phyloP scores from a whole-genome alignment of 2,113 vertebrate species.

The Azemiops feae region DNA sequence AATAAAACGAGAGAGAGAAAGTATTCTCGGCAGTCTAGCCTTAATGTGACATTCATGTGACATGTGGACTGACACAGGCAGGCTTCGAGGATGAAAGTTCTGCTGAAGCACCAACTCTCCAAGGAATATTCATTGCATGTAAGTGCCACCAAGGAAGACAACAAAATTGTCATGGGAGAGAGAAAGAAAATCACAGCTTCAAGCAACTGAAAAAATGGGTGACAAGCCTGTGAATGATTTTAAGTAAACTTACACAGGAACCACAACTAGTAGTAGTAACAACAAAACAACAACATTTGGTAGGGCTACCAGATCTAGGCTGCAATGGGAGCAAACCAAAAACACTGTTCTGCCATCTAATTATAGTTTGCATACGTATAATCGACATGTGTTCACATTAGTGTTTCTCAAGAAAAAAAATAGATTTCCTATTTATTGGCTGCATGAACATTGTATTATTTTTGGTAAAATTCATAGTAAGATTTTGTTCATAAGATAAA shows the following conservation, averaged over 20 bases:
- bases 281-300: neutral
- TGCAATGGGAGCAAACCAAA: neutral
- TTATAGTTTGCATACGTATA: neutral
- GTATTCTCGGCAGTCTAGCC: neutral
- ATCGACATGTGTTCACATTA: neutral
- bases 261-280: neutral
- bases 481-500: neutral
- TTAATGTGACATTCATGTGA: constrained; percentile 12
- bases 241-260: neutral
- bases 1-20: neutral
- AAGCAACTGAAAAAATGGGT: constrained; percentile 10
- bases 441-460: neutral
- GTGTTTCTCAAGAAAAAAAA: neutral
- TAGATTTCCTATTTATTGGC: neutral
- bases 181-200: constrained; percentile 10
- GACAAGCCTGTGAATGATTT: constrained; percentile 5
- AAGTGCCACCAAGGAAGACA: neutral
- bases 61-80: constrained; percentile 2
- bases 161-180: neutral
- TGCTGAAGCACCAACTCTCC: constrained; percentile 1
- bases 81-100: neutral
- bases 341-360: neutral
- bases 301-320: neutral
- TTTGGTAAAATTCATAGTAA: neutral
- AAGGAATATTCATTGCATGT: accelerated